phyloP scores from a whole-genome alignment of 2,113 vertebrate species.

The Daboia siamensis region DNA sequence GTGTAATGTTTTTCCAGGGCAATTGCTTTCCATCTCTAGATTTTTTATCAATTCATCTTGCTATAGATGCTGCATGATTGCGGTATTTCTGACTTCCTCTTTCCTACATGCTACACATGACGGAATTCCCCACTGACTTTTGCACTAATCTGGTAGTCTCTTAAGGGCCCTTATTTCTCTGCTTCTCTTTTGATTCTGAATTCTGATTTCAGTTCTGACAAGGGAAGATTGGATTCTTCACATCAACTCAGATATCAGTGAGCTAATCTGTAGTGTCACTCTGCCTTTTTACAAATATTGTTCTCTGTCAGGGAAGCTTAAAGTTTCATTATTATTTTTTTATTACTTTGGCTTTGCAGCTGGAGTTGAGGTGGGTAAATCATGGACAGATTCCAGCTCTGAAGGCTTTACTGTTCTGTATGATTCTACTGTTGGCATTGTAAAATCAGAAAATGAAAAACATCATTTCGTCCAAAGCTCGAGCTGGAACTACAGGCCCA shows the following conservation, averaged over 20 bases:
- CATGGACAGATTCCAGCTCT: neutral
- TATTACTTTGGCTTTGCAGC: neutral
- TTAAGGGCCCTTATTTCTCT: neutral
- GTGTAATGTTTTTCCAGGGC: neutral
- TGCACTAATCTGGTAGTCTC: neutral
- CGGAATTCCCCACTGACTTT: neutral
- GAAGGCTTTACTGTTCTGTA: neutral
- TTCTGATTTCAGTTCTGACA: neutral
- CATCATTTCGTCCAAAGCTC: neutral
- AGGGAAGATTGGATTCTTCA: neutral
- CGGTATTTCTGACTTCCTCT: neutral
- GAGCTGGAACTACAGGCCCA: constrained; percentile 10
- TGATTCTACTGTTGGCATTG: neutral
- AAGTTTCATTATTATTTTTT: neutral
- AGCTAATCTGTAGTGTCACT: neutral
- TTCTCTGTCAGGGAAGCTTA: neutral
- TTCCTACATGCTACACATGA: neutral
- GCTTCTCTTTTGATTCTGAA: neutral
- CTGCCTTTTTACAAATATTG: neutral
- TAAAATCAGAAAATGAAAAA: constrained; percentile 17
- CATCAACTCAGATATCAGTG: neutral
- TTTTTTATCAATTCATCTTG: neutral
- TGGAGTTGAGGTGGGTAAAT: neutral
- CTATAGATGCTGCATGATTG: neutral
- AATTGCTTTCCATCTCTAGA: neutral